These are phyloP conservation scores for Redunca redunca DNA, from an alignment of 2,113 vertebrate species.

Conservation along the genomic window DNA sequence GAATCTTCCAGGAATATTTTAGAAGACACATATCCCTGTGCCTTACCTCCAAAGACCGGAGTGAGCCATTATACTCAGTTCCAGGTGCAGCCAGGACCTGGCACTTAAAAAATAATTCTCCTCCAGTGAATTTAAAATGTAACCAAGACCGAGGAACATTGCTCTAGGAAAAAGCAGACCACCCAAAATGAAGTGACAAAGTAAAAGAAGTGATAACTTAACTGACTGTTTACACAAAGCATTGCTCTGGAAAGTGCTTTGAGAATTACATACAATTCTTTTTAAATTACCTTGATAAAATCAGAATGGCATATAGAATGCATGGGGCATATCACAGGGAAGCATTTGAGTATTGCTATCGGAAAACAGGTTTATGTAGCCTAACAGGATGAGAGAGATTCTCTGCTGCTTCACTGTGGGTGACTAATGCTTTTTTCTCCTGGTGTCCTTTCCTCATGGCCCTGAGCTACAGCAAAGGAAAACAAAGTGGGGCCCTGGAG, in stretches of 20 bases:
- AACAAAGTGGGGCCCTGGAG: conserved; percentile 43
- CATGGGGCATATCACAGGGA: background rate
- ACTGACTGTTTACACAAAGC: conserved; percentile 14
- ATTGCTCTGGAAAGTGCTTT: conserved; percentile 3
- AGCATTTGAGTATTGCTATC: background rate
- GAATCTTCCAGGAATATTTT: background rate
- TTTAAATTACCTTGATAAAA: conserved; percentile 47
- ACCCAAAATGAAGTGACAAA: conserved; percentile 15
- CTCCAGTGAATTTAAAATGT: background rate
- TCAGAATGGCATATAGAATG: conserved; percentile 22
- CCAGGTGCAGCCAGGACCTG: background rate
- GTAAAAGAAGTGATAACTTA: background rate
- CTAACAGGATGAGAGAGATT: conserved; percentile 52
- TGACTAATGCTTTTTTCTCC: conserved; percentile 38
- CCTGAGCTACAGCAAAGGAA: conserved; percentile 45
- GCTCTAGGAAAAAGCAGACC: background rate
- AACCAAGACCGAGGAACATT: background rate
- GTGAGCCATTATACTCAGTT: background rate
- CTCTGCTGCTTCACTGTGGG: conserved; percentile 7
- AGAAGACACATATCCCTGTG: accelerated
- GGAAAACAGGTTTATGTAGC: conserved; percentile 18
- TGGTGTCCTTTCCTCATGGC: conserved; percentile 13
- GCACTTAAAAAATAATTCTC: background rate
- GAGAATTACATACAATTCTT: conserved; percentile 30
- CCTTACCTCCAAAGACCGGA: background rate